Conservation (phyloP, 2,888 invertebrate species). For the Ischnura elegans region DNA sequence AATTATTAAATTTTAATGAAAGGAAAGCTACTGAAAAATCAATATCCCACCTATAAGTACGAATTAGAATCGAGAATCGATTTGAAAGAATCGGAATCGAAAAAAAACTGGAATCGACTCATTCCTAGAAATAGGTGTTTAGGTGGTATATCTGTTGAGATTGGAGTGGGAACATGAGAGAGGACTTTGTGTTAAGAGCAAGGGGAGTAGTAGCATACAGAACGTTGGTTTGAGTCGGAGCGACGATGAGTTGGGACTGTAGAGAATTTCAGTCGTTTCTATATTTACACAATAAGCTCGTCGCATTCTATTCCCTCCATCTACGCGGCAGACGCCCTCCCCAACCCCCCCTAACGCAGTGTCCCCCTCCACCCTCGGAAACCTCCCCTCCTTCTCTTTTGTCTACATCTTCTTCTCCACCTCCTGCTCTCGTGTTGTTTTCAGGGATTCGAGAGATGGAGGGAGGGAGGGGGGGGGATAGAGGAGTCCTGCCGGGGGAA, state of each 20-base stretch:
- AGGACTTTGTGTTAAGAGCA: too few relatives aligned
- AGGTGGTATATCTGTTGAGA: conserved; percentile 15
- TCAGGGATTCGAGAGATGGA: conserved; percentile 44
- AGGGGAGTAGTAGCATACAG: background rate
- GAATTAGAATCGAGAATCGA: background rate
- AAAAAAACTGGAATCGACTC: background rate
- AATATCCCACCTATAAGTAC: too few relatives aligned
- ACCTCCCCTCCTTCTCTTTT: conserved; percentile 23
- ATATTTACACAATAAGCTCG: conserved; percentile 67
- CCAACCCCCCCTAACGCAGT: background rate
- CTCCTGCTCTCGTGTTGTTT: conserved; percentile 41
- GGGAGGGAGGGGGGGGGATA: background rate
- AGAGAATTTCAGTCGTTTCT: conserved; percentile 67
- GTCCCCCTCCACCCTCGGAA: background rate
- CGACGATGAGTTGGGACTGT: conserved; percentile 41
- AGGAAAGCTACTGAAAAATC: too few relatives aligned
- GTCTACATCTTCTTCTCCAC: conserved; percentile 5
- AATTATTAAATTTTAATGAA: too few relatives aligned
- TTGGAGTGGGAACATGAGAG: conserved; percentile 21
- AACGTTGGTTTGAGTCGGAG: background rate
- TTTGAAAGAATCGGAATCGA: background rate
- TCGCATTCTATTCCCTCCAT: conserved; percentile 58
- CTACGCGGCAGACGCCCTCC: conserved; percentile 52
- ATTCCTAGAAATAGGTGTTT: conserved; percentile 6
- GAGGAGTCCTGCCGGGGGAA: too few relatives aligned